phyloP scores from a whole-genome alignment of 2,797 vertebrate genomes.

The Argya squamiceps region DNA sequence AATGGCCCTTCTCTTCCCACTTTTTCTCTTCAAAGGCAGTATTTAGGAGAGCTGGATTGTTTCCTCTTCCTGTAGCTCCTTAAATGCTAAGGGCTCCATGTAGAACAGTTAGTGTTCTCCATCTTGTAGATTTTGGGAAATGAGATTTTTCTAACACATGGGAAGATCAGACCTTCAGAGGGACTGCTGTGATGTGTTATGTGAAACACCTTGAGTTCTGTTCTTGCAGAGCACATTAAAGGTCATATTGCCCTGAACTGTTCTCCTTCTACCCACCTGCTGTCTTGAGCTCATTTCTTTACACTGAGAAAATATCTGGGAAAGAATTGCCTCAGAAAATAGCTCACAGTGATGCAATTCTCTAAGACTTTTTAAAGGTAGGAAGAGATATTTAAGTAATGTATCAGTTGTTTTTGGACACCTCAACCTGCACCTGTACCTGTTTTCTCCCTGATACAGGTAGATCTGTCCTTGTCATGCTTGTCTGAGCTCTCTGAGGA shows the following conservation, averaged over 20 bases:
- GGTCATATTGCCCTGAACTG: not conserved
- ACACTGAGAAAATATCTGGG: not conserved
- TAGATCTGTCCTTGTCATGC: not conserved
- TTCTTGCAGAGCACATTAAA: not conserved
- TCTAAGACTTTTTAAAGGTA: not conserved
- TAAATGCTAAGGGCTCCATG: not conserved
- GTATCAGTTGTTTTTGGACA: not conserved
- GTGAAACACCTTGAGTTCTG: not conserved
- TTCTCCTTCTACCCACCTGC: not conserved
- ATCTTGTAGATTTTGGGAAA: not conserved
- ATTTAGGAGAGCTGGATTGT: not conserved
- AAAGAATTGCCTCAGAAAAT: not conserved
- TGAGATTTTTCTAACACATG: not conserved
- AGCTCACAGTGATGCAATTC: not conserved
- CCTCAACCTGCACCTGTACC: not conserved
- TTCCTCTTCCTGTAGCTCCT: not conserved
- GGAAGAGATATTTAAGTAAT: not conserved
- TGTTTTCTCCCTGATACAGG: not conserved
- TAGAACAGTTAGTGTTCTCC: not conserved
- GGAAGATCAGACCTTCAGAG: not conserved
- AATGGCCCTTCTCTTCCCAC: not conserved
- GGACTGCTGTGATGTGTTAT: not conserved
- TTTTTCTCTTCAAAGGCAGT: not conserved
- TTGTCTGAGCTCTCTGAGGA: not conserved
- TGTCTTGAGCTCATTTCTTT: slow-evolving; percentile 16